These are phyloP conservation scores for Ophion obscuratus DNA, from an alignment of 2,888 invertebrate species.

Conservation along the genomic window DNA sequence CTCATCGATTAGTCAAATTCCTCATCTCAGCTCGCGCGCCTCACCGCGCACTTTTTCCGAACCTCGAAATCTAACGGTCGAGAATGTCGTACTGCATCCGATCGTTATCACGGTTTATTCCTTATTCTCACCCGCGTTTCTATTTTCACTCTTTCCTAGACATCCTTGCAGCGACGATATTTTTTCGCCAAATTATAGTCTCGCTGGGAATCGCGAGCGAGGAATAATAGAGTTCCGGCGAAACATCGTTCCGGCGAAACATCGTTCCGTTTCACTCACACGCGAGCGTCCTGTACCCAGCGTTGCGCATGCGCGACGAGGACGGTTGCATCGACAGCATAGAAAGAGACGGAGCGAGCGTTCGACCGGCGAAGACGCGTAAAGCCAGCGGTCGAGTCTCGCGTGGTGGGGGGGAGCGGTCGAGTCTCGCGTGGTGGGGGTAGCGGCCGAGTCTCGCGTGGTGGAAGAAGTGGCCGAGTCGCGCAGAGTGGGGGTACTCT, in stretches of 20 bases:
- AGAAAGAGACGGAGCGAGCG: not conserved
- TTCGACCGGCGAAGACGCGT: not conserved
- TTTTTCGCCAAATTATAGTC: not conserved
- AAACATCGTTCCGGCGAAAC: no score
- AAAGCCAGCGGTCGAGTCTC: not conserved
- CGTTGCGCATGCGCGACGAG: not conserved
- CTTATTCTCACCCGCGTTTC: not conserved
- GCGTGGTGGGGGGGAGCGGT: not conserved
- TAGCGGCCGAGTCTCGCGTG: not conserved
- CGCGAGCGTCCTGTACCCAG: not conserved
- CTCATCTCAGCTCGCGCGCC: not conserved
- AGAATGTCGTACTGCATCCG: not conserved
- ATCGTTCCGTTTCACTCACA: not conserved
- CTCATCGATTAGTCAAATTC: not conserved
- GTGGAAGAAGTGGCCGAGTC: no score
- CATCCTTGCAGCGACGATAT: not conserved
- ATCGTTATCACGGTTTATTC: not conserved
- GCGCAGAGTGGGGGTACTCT: not conserved
- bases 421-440: slow-evolving; percentile 48
- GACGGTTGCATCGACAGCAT: not conserved
- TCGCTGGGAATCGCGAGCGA: not conserved
- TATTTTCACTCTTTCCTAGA: not conserved
- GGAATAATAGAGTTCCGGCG: not conserved
- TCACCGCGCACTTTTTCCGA: not conserved
- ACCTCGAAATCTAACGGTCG: not conserved